Base-by-base conservation (phyloP, 1,140 invertebrate genomes). In the Drosophila subobscura region DNA sequence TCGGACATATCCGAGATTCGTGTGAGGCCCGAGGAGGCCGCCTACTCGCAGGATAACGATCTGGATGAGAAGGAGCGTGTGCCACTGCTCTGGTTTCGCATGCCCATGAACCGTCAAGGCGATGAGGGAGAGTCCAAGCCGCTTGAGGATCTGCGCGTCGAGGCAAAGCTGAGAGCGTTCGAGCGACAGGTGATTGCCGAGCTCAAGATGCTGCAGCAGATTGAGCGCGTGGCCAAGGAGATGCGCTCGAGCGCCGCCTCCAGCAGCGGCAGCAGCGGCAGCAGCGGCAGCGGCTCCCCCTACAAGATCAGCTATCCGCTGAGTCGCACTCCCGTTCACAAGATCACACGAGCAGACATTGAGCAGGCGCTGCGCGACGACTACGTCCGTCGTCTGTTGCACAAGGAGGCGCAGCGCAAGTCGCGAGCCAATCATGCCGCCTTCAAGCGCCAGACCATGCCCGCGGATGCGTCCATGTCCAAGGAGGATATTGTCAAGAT, bases 1-100 rank as follows among this genome's bases (percentile, higher is more conserved):
- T 91, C 89, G 0, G 75, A 90, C 7, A 88, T 91, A 12, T 81
- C 76, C 7, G 89, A 91, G 57, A 85, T 91, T 25, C 72, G 89
- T 16, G 89, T 91, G 0, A 78, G 67, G 29, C 88, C 88, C 1
- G 76, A 88, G 45, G 40, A 33, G 2, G 41, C 53, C 20, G 41
- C 53, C 20, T 46, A 20, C 6, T 12, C n/a, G 23, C 37, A 57
- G 37, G 54, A 63, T 5, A 23, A 37, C 12, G 7, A 20, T 4
- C 40, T 55, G n/a, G 22, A 72, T 25, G 23, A 56, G 6, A 47
- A 70, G 42, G 47, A 83, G n/a, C 71, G 25, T 4, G 58, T 78
- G 54, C 83, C 83, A 0, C 16, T 86, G 5, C 46, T 86, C 2
- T 86, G 83, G 83, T 86, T 86, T 72, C 83, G 74, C 2, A 42